Base-by-base conservation (phyloP, 2,113 vertebrate species). In the Indicator maculatus region DNA sequence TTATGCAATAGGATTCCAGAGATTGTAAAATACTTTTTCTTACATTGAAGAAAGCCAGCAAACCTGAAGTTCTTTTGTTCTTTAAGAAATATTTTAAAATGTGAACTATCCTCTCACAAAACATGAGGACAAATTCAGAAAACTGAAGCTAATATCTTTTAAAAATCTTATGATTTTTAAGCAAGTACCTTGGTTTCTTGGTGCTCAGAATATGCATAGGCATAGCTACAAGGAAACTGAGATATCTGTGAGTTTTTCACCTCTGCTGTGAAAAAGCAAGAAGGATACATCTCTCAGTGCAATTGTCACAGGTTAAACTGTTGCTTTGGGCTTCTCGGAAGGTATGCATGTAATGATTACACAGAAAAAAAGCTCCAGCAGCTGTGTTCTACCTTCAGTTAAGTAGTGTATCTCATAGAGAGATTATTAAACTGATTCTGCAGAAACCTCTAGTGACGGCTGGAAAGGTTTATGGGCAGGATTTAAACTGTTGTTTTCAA, bases 401-500 rank as follows among this genome's bases (percentile, higher is more conserved):
- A 83, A 79, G 26, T 12, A 59, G 27, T 12, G 28, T 50, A 59
- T 83, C 79, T 87, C 58, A 65, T 50, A 88, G 44, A 58, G 26
- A 66, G 55, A 66, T 71, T 82, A 24, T 82, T 79, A 85, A 89
- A 88, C 18, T 6, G 59, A 76, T 93, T 82, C 55, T 91, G 36
- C 71, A 91, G 92, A 91, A 96, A 89, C 30, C 16, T 85, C 56
- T 60, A 89, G 82, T 2, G 2, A 95, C 74, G 83, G 45, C 71
- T 89, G 45, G 45, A 52, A 86, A 77, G 23, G 60, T 88, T 87
- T 77, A 66, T 52, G 52, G 50, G 60, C 27, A 77, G 72, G 85
- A 83, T 83, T 91, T 58, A 75, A 91, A 82, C 23, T n/a, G 41
- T 61, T 84, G 26, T 16, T 79, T 91, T 93, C 89, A 89, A 94